Evolutionary conservation across 2,113 vertebrate genomes (phyloP).

Genomic region (Panthera uncia): DNA sequence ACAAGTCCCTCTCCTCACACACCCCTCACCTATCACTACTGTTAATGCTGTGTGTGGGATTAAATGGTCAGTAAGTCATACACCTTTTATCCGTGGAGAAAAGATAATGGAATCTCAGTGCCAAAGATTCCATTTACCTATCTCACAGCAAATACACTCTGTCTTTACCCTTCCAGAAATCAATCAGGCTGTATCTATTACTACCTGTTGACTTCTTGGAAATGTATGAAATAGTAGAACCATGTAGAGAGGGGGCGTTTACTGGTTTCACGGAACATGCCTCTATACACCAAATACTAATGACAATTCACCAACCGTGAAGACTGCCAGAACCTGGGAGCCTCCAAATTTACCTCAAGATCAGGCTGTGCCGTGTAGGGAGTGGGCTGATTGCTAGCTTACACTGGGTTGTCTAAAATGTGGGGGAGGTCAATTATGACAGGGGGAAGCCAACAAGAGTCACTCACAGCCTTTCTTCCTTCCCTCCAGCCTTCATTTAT

Average conservation of each 20-base stretch:
- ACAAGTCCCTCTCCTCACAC: conserved; percentile 26
- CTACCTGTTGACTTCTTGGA: conserved; percentile 57
- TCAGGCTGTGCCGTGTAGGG: not conserved
- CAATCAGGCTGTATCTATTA: conserved; percentile 56
- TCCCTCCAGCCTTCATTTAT: not conserved
- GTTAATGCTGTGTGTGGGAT: conserved; percentile 15
- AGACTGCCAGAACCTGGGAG: not conserved
- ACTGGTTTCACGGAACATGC: not conserved
- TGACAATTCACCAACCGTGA: not conserved
- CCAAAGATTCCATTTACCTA: conserved; percentile 51
- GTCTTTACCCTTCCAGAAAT: conserved; percentile 52
- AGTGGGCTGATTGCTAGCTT: not conserved
- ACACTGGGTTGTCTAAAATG: not conserved
- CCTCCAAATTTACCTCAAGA: conserved; percentile 8
- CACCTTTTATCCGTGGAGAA: conserved; percentile 55
- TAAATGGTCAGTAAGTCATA: conserved; percentile 63
- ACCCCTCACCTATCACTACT: conserved; percentile 27
- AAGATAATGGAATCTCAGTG: conserved; percentile 54
- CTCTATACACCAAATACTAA: not conserved
- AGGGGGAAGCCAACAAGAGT: not conserved
- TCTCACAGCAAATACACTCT: conserved; percentile 51
- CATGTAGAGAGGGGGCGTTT: not conserved
- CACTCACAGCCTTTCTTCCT: not conserved
- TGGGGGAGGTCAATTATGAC: not conserved
- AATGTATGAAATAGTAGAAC: not conserved